These are phyloP conservation scores for Lynx canadensis DNA, from an alignment of 2,113 vertebrate genomes.

Conservation along the genomic window DNA sequence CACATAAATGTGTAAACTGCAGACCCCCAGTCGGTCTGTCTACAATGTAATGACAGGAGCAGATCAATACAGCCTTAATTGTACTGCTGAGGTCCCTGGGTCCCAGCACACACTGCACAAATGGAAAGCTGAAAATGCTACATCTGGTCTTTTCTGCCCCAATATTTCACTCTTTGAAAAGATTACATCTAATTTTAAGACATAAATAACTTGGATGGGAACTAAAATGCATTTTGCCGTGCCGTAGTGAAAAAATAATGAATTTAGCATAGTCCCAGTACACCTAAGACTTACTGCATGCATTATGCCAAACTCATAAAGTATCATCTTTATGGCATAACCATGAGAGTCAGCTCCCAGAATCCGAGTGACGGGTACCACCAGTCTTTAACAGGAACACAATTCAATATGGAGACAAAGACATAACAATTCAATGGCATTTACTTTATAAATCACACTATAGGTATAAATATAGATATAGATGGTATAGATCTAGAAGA, in stretches of 20 bases:
- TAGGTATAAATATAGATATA: background rate
- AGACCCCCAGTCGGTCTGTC: slow-evolving; percentile 42
- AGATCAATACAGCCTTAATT: slow-evolving; percentile 67
- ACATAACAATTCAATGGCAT: background rate
- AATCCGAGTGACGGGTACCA: background rate
- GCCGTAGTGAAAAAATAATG: slow-evolving; percentile 66
- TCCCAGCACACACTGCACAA: slow-evolving; percentile 8
- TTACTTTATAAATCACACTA: background rate
- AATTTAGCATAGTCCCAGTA: slow-evolving; percentile 27
- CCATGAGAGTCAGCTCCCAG: background rate
- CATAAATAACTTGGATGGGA: slow-evolving; percentile 49
- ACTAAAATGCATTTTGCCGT: slow-evolving; percentile 66
- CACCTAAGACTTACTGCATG: slow-evolving; percentile 9
- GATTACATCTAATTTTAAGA: slow-evolving; percentile 59
- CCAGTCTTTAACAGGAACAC: background rate
- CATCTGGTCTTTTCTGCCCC: background rate
- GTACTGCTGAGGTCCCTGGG: slow-evolving; percentile 4
- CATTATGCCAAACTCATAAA: slow-evolving; percentile 53
- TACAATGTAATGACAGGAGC: slow-evolving; percentile 21
- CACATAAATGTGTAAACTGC: slow-evolving; percentile 63
- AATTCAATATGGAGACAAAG: background rate
- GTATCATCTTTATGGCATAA: background rate
- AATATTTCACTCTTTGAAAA: slow-evolving; percentile 69
- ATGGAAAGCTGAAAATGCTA: slow-evolving; percentile 60
- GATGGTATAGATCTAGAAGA: background rate